These are phyloP conservation scores for Morpho helenor DNA, from an alignment of 2,888 invertebrate species.

Conservation along the genomic window DNA sequence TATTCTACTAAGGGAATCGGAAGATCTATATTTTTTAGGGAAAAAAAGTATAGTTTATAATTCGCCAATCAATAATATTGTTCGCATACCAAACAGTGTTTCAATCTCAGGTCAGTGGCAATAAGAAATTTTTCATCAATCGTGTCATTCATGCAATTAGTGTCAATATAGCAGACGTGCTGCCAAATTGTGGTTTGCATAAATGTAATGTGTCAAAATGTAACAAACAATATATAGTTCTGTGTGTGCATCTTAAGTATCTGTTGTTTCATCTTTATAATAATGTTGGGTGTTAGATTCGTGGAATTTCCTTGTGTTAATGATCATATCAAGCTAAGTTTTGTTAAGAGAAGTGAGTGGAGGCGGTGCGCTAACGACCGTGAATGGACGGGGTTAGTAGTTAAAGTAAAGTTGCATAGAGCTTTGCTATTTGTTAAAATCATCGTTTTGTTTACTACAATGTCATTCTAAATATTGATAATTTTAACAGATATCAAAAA, in stretches of 20 bases:
- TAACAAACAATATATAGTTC: slow-evolving; percentile 13
- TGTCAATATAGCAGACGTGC: slow-evolving; percentile 57
- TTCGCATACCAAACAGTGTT: slow-evolving; percentile 17
- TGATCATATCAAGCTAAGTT: slow-evolving; percentile 59
- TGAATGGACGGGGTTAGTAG: slow-evolving; percentile 61
- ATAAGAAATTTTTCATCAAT: slow-evolving; percentile 31
- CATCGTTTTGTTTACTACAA: slow-evolving; percentile 6
- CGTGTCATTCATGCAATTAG: slow-evolving; percentile 63
- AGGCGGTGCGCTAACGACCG: slow-evolving; percentile 74
- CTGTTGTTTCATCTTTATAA: slow-evolving; percentile 26
- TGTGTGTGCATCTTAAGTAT: slow-evolving; percentile 18
- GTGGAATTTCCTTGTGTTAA: slow-evolving; percentile 73
- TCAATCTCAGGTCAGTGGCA: slow-evolving; percentile 19
- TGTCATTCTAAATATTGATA: not conserved
- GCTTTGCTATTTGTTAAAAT: slow-evolving; percentile 59
- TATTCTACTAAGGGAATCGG: slow-evolving; percentile 33
- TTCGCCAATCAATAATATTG: slow-evolving; percentile 14
- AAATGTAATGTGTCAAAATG: slow-evolving; percentile 21
- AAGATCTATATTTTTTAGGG: slow-evolving; percentile 4
- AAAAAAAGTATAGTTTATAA: slow-evolving; percentile 2
- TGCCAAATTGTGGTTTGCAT: slow-evolving; percentile 36
- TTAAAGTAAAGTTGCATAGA: slow-evolving; percentile 65
- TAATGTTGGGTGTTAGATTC: slow-evolving; percentile 58
- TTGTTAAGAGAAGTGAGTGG: slow-evolving; percentile 59
- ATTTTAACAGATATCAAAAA: slow-evolving; percentile 63